Evolutionary conservation across 2,888 invertebrate species (phyloP), one percentile per base, ranked within the genome.

Genomic region (Copidosoma aretas): DNA sequence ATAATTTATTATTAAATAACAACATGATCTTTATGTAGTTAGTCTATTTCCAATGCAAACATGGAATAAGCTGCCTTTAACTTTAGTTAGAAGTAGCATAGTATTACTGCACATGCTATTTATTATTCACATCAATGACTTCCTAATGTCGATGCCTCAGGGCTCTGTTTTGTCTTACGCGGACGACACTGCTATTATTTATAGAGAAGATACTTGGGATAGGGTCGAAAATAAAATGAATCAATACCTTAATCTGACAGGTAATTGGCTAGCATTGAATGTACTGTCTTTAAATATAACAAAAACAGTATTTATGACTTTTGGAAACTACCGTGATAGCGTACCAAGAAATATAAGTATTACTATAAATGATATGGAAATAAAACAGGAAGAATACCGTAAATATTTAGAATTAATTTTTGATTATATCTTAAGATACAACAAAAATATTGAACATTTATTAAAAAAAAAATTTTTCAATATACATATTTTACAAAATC

Each of bases 321-420:
- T 56, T 56, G 56, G 56, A 25, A 56, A 56, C 17, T 56, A 56
- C 56, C 25, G 25, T 56, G 25, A 56, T 25, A 56, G 56, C n/a
- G 54, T 54, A 22, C 54, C 54, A 15, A 12, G 12, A 17, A 24
- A 21, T 24, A 24, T 54, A 54, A 24, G 24, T 54, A 54, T 54
- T 22, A 3, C 10, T 10, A 54, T 22, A 22, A 22, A 17, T 22
- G 17, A 22, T 17, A 24, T 24, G 10, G 24, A 5, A 54, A 54
- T 54, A 54, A 24, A 24, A 24, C 4, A 24, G 24, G 41, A 10
- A 10, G 10, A 41, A 41, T 14, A 41, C 14, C 14, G 41, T 14
- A 41, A 14, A 41, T 41, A 41, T 14, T 14, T 41, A 14, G 41
- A 14, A 10, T 10, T 41, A 41, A 41, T 41, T 10, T 41, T 41